Evolutionary conservation across 2,797 vertebrate genomes (phyloP), one percentile per base, ranked within the genome.

Genomic region (Sebastes minor): DNA sequence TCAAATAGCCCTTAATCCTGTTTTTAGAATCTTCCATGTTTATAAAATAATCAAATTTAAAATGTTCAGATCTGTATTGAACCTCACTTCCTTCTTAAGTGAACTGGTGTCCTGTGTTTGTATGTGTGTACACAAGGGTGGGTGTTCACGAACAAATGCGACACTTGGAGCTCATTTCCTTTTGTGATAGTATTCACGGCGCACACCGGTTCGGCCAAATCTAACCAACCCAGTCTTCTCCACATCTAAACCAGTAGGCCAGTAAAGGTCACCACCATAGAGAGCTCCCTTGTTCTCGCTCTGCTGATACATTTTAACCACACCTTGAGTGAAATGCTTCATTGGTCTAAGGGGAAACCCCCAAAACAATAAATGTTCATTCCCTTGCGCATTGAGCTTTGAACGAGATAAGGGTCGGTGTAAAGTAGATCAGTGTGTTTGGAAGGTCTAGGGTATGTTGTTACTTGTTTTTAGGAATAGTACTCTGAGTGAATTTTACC

Each of bases 251-350:
- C 75, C 72, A 86, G 32, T 5, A 62, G 57, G 63, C 76, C 78
- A 59, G 76, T 77, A 86, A 91, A 90, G 81, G 84, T 91, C 82
- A 53, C 22, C 30, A 8, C 68, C 70, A 82, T 28, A 90, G 62
- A 87, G 77, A 60, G 81, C 61, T 8, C 57, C 38, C 72, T 90
- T 91, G 88, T 93, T 85, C 81, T 63, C 8, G 1, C 70, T 74
- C 72, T 61, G 77, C 61, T 4, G 28, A 77, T 77, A 56, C 71
- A 52, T 74, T 89, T 82, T 68, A 67, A 75, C 38, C 33, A 32
- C 60, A 68, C 63, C 10, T 32, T 59, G n/a, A 71, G 30, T 56
- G 64, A 83, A 65, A 74, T 7, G 80, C 69, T 63, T 46, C n/a
- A 16, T 63, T 20, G 12, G 46, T 69, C 49, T 80, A 4, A 23